phyloP scores from a whole-genome alignment of 2,113 vertebrate genomes.

The Psilopsiagon aymara region DNA sequence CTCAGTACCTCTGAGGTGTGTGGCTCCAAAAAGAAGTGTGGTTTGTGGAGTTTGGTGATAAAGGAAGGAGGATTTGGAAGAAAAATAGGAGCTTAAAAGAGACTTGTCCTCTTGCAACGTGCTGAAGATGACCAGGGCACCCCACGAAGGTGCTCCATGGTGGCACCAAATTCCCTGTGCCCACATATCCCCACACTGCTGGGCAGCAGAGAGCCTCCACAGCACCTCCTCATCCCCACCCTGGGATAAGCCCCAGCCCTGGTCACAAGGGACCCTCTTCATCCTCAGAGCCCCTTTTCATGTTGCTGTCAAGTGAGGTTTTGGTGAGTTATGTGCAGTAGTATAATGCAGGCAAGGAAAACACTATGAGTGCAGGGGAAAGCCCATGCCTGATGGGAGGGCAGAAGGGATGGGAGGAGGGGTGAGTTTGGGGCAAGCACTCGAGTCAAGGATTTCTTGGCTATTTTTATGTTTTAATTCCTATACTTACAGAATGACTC shows the following conservation, averaged over 20 bases:
- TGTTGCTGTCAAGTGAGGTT: neutral
- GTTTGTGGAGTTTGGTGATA: neutral
- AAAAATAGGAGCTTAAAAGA: neutral
- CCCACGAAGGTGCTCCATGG: accelerated
- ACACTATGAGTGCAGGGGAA: neutral
- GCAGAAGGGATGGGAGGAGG: neutral
- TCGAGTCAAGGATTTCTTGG: neutral
- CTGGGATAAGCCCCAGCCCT: neutral
- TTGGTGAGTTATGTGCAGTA: neutral
- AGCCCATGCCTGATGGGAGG: neutral
- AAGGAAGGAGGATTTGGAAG: neutral
- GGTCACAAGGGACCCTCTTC: neutral
- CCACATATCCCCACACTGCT: accelerated
- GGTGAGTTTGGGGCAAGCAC: neutral
- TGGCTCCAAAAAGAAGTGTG: neutral
- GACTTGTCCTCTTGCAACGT: neutral
- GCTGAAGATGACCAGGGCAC: neutral
- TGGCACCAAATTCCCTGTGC: neutral
- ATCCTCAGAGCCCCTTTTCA: neutral
- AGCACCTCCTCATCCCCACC: neutral
- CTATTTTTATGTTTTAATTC: constrained; percentile 13
- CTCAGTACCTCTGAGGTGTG: neutral
- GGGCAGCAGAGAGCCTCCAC: neutral
- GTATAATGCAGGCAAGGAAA: neutral
- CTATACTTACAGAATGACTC: constrained; percentile 15